A percentile compares a stretch with the other conserved stretches of the same genome.
Conservation (phyloP, 2,113 vertebrate species). For the Nannobrachium achirus region DNA sequence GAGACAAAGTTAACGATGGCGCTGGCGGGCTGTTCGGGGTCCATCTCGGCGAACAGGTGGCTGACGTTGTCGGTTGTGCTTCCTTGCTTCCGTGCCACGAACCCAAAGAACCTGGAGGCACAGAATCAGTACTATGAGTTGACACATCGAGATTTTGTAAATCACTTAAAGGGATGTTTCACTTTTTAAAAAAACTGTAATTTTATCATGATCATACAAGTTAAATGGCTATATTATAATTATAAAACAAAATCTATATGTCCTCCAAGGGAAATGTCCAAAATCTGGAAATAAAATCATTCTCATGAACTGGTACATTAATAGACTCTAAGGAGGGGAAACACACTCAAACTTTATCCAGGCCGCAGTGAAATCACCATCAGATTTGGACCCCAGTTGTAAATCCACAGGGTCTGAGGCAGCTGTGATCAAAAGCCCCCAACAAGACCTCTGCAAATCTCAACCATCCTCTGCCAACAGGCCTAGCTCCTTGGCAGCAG, state of each 20-base stretch:
- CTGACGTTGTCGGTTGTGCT: slow-evolving; percentile 98
- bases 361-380: not conserved
- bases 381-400: not conserved
- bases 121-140: not conserved
- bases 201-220: too few relatives aligned
- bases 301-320: too few relatives aligned
- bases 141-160: too few relatives aligned
- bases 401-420: not conserved
- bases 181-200: too few relatives aligned
- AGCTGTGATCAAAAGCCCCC: not conserved
- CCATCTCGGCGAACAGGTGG: slow-evolving; percentile 96
- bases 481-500: not conserved
- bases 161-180: too few relatives aligned
- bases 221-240: too few relatives aligned
- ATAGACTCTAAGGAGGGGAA: too few relatives aligned
- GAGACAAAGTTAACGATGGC: slow-evolving; percentile 98
- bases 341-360: not conserved
- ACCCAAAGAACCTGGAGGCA: slow-evolving; percentile 90
- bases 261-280: too few relatives aligned
- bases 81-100: slow-evolving; percentile 96
- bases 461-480: not conserved
- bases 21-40: slow-evolving; percentile 91
- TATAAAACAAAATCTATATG: too few relatives aligned
- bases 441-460: not conserved
- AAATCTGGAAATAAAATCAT: too few relatives aligned